phyloP scores from a whole-genome alignment of 2,797 vertebrate genomes.

The Urosaurus nigricauda region DNA sequence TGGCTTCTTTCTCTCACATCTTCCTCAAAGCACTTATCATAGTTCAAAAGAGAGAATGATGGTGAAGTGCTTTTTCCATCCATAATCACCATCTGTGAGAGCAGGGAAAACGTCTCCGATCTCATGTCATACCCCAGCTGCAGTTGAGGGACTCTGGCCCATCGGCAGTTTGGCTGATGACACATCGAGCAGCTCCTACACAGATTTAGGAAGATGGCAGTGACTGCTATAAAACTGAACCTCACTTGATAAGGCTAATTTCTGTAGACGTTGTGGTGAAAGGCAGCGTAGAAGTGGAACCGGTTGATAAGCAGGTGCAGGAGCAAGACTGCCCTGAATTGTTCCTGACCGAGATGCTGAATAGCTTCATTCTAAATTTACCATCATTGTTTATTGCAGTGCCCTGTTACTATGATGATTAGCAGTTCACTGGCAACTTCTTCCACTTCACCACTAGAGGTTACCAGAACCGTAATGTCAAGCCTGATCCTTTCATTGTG shows the following conservation, averaged over 20 bases:
- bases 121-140: neutral
- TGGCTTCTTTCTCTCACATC: neutral
- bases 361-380: neutral
- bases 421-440: neutral
- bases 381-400: neutral
- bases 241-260: neutral
- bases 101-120: neutral
- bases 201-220: neutral
- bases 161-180: neutral
- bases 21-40: neutral
- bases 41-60: neutral
- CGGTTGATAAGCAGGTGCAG: neutral
- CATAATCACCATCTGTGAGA: too few relatives aligned
- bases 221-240: neutral
- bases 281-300: neutral
- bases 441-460: constrained; percentile 24
- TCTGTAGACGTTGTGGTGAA: neutral
- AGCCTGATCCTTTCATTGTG: neutral
- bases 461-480: constrained; percentile 8
- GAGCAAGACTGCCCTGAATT: neutral
- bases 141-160: neutral
- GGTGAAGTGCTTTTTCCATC: neutral
- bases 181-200: neutral
- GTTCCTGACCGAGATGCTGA: neutral
- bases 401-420: neutral